Percentiles rank a stretch among this genome's conserved stretches.
Evolutionary conservation across 1,140 invertebrate species (phyloP).

Genomic region (Cepaea nemoralis): DNA sequence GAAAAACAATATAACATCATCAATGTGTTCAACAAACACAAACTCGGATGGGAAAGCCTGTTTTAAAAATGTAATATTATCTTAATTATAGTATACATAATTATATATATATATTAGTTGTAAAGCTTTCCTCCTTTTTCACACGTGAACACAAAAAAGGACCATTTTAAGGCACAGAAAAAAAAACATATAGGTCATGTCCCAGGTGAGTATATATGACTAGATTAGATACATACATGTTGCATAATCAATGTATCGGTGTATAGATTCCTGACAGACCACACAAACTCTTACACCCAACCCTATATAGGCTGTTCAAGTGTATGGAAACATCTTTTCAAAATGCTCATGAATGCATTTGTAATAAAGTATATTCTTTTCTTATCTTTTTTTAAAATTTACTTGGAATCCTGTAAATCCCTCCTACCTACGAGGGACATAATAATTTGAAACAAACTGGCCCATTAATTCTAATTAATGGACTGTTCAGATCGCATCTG

Average conservation of each 20-base stretch:
- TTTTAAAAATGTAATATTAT: conserved; percentile 35
- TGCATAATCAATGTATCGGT: conserved; percentile 39
- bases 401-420: too few relatives aligned
- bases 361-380: too few relatives aligned
- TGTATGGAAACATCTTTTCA: conserved; percentile 8
- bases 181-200: conserved; percentile 52
- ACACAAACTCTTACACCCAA: conserved; percentile 8
- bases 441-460: too few relatives aligned
- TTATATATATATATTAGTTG: conserved; percentile 54
- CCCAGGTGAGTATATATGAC: conserved; percentile 64
- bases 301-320: conserved; percentile 11
- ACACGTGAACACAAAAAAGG: conserved; percentile 55
- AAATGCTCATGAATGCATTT: conserved; percentile 6
- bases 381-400: too few relatives aligned
- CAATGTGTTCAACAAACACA: conserved; percentile 45
- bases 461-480: too few relatives aligned
- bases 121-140: conserved; percentile 57
- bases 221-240: conserved; percentile 49
- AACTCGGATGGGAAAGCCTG: neutral
- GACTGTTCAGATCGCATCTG: too few relatives aligned
- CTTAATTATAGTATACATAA: conserved; percentile 51
- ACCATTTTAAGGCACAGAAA: conserved; percentile 68
- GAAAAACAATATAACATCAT: conserved; percentile 48
- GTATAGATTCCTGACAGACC: conserved; percentile 30
- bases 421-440: too few relatives aligned